Base-by-base conservation (phyloP, 2,888 invertebrate genomes). In the Dasypogon diadema region DNA sequence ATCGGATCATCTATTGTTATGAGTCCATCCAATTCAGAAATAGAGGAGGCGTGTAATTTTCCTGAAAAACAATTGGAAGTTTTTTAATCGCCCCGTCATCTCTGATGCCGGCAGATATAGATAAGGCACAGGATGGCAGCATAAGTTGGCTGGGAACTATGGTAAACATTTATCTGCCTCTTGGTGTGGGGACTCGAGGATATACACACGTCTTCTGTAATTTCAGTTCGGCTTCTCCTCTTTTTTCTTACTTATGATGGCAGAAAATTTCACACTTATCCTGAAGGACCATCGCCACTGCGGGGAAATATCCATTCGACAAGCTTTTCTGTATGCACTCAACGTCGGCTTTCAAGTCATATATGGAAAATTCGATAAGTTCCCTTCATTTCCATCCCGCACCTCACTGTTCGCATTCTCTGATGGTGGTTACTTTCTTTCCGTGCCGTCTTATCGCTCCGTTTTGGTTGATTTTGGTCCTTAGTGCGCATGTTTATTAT, bases 291-390 rank as follows among this genome's bases (percentile, higher is more conserved):
- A 65, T 65, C 65, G n/a, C 72, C 16, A 46, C 26, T 24, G 22
- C 24, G 56, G 46, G 58, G 21, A 16, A 74, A 54, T 58, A 22
- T 74, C 56, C 54, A 58, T 42, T 51, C 60, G 51, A 30, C 22
- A 24, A 74, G 51, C 74, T 74, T 26, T 63, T 74, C 74, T 74
- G 74, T 74, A 74, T 74, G 74, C 74, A 74, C 63, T 42, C 46
- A 60, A 18, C 26, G 74, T 74, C 60, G 74, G 58, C 74, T 16
- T 74, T 16, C 34, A 51, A 74, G 74, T 60, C 74, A 60, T 74
- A 74, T 63, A 74, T 74, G 56, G 51, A 74, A 74, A 74, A 74
- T 74, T 60, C 74, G 74, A 74, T 74, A 74, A 74, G 74, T 34
- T 74, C 34, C 26, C 6, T 51, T 58, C 58, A 34, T 58, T 58